Conservation (phyloP, 1,140 invertebrate genomes). For the Drosophila simulans region DNA sequence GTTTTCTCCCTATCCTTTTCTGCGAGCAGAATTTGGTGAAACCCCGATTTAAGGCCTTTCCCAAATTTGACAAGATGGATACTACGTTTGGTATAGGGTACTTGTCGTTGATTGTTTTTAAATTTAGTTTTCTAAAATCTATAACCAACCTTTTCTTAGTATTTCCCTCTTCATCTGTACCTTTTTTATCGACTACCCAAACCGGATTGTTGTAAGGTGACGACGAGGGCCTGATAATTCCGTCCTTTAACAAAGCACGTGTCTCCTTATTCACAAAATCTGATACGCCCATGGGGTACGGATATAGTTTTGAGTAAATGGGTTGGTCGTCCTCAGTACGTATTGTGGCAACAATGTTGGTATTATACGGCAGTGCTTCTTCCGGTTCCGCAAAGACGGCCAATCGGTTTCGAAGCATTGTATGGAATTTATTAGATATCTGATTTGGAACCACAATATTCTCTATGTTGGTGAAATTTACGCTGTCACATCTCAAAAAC, state of each 20-base stretch:
- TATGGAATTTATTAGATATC: background rate
- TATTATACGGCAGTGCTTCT: background rate
- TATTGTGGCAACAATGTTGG: background rate
- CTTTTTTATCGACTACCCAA: too few relatives aligned
- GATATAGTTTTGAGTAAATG: background rate
- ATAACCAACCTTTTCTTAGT: background rate
- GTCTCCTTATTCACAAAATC: background rate
- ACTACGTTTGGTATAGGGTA: too few relatives aligned
- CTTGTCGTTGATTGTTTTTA: too few relatives aligned
- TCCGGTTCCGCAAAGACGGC: background rate
- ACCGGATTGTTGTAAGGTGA: background rate
- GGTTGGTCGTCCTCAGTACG: background rate
- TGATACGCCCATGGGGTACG: background rate
- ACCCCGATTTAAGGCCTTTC: background rate
- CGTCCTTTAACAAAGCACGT: background rate
- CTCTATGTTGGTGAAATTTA: background rate
- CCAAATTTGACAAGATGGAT: too few relatives aligned
- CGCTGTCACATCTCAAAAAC: background rate
- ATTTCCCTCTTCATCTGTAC: too few relatives aligned
- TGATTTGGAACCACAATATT: background rate
- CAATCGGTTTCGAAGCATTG: background rate
- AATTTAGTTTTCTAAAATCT: constrained; percentile 2
- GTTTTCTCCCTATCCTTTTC: constrained; percentile 15
- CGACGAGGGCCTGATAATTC: background rate
- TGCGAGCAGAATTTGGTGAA: background rate